phyloP scores from a whole-genome alignment of 1,140 invertebrate species.

The Magallana ariakensis region DNA sequence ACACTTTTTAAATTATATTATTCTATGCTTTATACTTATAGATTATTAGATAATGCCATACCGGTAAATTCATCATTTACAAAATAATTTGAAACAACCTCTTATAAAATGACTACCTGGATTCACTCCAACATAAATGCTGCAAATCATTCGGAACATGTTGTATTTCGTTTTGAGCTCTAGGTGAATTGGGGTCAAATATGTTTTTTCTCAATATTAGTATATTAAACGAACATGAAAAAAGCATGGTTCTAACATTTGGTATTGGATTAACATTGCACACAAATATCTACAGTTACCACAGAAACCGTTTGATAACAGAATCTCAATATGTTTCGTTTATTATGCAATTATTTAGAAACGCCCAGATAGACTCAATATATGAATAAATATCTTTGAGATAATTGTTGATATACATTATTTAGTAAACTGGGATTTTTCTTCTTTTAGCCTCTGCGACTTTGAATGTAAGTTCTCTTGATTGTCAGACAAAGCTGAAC shows the following conservation, averaged over 20 bases:
- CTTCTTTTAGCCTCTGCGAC: background rate
- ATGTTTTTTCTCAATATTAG: background rate
- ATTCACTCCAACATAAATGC: background rate
- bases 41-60: too few species aligned
- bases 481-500: slow-evolving; percentile 84
- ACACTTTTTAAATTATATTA: too few species aligned
- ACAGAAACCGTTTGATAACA: background rate
- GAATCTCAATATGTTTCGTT: too few species aligned
- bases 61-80: too few species aligned
- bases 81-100: background rate
- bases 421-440: too few species aligned
- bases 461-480: background rate
- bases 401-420: too few species aligned
- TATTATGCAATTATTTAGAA: too few species aligned
- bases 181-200: too few species aligned
- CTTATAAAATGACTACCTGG: background rate
- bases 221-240: background rate
- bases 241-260: background rate
- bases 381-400: too few species aligned
- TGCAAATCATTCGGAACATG: background rate
- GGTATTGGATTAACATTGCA: background rate
- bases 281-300: background rate
- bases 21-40: too few species aligned
- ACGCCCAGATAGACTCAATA: too few species aligned
- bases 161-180: too few species aligned